Percentiles rank a stretch among this genome's conserved stretches.
Conservation (phyloP, 2,888 invertebrate genomes). For the Andrena bucephala region DNA sequence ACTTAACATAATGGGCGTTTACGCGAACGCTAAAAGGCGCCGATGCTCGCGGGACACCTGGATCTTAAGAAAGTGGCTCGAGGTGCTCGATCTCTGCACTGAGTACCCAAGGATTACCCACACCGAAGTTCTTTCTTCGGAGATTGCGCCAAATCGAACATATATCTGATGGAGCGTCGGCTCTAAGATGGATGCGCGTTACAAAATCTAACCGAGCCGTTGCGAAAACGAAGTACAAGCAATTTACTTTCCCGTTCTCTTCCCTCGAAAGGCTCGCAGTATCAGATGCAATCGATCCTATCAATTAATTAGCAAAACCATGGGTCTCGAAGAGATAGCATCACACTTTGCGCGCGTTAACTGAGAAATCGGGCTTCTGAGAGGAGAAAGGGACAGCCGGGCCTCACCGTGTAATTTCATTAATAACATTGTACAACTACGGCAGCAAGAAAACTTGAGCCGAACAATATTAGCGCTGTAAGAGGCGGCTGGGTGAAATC, state of each 20-base stretch:
- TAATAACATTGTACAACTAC: constrained; percentile 18
- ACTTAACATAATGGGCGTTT: constrained; percentile 19
- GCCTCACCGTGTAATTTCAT: constrained; percentile 3
- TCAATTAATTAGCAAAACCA: neutral
- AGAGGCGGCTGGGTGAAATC: neutral
- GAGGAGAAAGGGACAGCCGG: constrained; percentile 25
- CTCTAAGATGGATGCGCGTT: neutral
- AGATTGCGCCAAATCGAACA: neutral
- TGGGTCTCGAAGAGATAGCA: neutral
- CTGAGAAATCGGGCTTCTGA: neutral
- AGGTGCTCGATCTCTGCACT: neutral
- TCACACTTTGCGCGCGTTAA: neutral
- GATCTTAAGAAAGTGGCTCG: constrained; percentile 25
- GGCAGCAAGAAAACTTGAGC: neutral
- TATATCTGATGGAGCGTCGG: neutral
- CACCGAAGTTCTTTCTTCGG: too few species aligned
- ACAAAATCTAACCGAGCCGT: neutral
- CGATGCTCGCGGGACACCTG: constrained; percentile 26
- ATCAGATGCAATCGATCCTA: neutral
- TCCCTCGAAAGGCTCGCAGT: neutral
- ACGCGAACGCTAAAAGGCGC: constrained; percentile 27
- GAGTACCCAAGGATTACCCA: neutral
- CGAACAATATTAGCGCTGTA: neutral
- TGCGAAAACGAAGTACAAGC: constrained; percentile 8
- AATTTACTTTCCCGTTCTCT: neutral